Evolutionary conservation across 2,113 vertebrate species (phyloP).

Genomic region (Marmota monax): DNA sequence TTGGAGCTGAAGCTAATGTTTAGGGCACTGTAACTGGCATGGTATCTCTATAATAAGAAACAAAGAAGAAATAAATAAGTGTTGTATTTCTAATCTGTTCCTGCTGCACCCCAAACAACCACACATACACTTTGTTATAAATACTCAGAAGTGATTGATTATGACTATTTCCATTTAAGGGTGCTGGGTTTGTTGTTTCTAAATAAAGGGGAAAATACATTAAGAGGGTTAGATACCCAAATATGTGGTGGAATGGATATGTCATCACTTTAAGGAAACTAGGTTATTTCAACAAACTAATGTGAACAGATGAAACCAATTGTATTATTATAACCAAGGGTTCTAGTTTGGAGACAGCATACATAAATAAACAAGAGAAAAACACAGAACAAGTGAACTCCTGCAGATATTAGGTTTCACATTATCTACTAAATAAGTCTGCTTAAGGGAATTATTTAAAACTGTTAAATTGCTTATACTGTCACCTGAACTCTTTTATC

Average conservation of each 20-base stretch:
- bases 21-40: neutral
- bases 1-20: rapidly evolving
- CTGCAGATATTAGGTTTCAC: too few species aligned
- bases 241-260: neutral
- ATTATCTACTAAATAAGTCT: neutral
- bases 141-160: neutral
- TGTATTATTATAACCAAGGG: neutral
- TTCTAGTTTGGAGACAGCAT: neutral
- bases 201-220: slow-evolving; percentile 11
- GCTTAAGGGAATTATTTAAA: neutral
- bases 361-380: neutral
- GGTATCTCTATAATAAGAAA: slow-evolving; percentile 32
- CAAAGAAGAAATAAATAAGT: neutral
- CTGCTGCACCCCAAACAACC: neutral
- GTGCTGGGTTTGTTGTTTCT: too few species aligned
- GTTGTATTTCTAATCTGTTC: neutral
- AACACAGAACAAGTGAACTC: neutral
- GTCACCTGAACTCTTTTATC: neutral
- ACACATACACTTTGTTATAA: neutral
- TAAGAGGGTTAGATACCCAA: neutral
- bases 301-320: neutral
- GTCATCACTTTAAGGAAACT: neutral
- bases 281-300: neutral
- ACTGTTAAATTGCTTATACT: neutral
- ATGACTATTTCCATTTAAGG: neutral